phyloP scores from a whole-genome alignment of 2,888 invertebrate species.

The Tanypteryx hageni region DNA sequence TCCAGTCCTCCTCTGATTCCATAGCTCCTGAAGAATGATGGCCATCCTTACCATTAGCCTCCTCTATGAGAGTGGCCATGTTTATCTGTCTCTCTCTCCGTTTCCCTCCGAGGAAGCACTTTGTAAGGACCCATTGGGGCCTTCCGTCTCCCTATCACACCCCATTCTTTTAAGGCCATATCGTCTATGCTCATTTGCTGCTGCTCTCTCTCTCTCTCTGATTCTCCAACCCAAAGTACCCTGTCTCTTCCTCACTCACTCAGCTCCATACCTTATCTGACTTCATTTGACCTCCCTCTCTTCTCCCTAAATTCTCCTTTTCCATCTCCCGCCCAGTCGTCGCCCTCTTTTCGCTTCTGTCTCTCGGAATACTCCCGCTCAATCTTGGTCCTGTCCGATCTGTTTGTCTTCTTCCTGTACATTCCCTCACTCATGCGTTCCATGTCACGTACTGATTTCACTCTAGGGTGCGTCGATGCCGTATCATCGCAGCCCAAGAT shows the following conservation, averaged over 20 bases:
- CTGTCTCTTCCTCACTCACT: neutral
- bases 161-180: neutral
- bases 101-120: slow-evolving; percentile 5
- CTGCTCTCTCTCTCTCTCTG: neutral
- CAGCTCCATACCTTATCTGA: slow-evolving; percentile 2
- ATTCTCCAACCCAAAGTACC: too few species aligned
- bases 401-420: slow-evolving; percentile 31
- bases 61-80: slow-evolving; percentile 50
- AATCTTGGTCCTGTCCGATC: slow-evolving; percentile 41
- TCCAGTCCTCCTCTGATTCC: slow-evolving; percentile 45
- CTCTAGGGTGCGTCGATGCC: too few species aligned
- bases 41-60: slow-evolving; percentile 47
- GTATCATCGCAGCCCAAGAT: too few species aligned
- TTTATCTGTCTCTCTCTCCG: slow-evolving; percentile 36
- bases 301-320: neutral
- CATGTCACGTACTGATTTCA: too few species aligned
- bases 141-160: neutral
- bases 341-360: neutral
- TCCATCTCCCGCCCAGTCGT: neutral
- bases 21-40: slow-evolving; percentile 43
- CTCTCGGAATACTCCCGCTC: slow-evolving; percentile 17
- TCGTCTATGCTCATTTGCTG: slow-evolving; percentile 44
- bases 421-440: neutral
- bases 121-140: slow-evolving; percentile 36
- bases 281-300: slow-evolving; percentile 18